Base-by-base conservation (phyloP, 1,140 invertebrate genomes). In the Caerostris extrusa region DNA sequence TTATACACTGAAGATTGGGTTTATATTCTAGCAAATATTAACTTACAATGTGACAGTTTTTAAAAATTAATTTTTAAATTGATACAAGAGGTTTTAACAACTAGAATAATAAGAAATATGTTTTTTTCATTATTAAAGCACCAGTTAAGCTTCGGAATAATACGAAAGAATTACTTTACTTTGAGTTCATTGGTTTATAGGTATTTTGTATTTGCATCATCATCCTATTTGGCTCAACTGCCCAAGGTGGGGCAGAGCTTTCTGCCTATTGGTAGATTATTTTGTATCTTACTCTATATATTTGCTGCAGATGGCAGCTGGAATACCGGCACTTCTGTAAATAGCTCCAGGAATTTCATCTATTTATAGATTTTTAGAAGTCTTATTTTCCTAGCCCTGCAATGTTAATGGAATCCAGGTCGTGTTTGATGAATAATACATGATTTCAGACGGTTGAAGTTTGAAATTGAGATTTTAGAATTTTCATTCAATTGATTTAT, bases 301-400 rank as follows among this genome's bases (percentile, higher is more conserved):
- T 77, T 77, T 77, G 50, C 14, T 77, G 71, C 71, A 77, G 71
- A 77, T 77, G 34, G 71, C 71, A 50, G 53, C 34, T 77, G 3
- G 50, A 50, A 77, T 17, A 10, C 7, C 10, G 3, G 7, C 4
- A 12, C 34, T 53, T 77, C 53, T 53, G 71, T 77, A 77, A 77
- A 53, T 53, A 53, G 10, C 4, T 12, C 3, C 12, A 12, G 50
- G 3, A 77, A 77, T 77, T 19, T 77, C 8, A 50, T 77, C 19
- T 77, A 77, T 77, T 77, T 77, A 53, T 77, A 50, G 8, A 67
- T 14, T 77, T 50, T 53, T 50, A 77, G 71, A 77, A 77, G 10
- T 77, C 50, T 77, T 77, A 77, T 50, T 77, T 53, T 77, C 34
- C 7, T 17, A 12, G 10, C 5, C 3, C 8, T 12, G 50, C 34